phyloP scores from a whole-genome alignment of 2,888 invertebrate genomes.

The Idaea biselata region DNA sequence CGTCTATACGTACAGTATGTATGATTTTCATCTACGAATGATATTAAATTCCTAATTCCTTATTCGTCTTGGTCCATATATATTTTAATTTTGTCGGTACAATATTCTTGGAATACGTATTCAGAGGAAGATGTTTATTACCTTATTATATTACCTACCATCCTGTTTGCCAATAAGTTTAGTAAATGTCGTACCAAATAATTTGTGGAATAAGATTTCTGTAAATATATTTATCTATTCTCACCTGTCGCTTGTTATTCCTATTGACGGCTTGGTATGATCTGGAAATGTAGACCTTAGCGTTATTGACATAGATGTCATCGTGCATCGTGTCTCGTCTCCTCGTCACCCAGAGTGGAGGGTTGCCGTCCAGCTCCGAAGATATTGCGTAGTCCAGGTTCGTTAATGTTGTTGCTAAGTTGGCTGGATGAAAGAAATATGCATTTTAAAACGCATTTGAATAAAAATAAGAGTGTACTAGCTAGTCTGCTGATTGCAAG shows the following conservation, averaged over 20 bases:
- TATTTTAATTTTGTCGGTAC: background rate
- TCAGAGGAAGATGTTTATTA: background rate
- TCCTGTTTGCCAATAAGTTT: constrained; percentile 7
- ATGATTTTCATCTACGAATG: too few species aligned
- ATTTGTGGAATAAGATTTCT: background rate
- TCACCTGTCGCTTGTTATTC: constrained; percentile 69
- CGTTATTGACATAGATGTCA: constrained; percentile 93
- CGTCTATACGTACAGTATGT: too few species aligned
- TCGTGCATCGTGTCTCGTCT: constrained; percentile 82
- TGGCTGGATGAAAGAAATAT: constrained; percentile 80
- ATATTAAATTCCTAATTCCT: too few species aligned
- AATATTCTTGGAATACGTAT: background rate
- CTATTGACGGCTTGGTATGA: constrained; percentile 83
- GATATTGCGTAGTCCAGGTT: constrained; percentile 86
- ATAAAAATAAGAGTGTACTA: background rate
- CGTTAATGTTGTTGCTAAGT: constrained; percentile 85
- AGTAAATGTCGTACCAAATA: background rate
- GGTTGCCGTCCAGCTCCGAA: constrained; percentile 91
- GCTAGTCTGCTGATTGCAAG: background rate
- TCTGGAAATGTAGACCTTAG: constrained; percentile 85
- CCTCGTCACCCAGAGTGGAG: constrained; percentile 91
- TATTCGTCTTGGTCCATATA: too few species aligned
- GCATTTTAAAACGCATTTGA: background rate
- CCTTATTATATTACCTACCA: constrained; percentile 9
- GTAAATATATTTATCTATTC: constrained; percentile 8